Base-by-base conservation (phyloP, 1,140 invertebrate species). In the Eciton burchellii region DNA sequence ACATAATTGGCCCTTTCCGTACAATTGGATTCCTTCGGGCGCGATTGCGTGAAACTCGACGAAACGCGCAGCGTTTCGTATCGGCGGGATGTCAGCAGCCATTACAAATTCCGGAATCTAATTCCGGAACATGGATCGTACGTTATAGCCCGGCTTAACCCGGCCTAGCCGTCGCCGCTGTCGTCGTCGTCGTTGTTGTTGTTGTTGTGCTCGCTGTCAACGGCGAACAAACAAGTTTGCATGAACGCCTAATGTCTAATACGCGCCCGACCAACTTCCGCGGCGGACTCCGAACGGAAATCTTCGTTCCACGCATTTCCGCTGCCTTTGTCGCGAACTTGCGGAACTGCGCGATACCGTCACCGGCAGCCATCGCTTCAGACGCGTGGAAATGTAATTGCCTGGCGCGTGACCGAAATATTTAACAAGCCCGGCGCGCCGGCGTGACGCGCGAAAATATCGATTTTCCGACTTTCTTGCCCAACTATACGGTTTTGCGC, bases 271-370 rank as follows among this genome's bases (percentile, higher is more conserved):
- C n/a, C n/a, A 41, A 72, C 56, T 83, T 85, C 21, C 65, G 16
- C 56, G 21, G 62, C 70, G 60, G 71, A 82, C 84, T 68, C n/a
- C 24, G 71, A 85, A 77, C 68, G 85, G 77, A 85, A 86, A 86
- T 85, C 85, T 85, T 86, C 66, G 84, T 81, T 74, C 47, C 68
- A 14, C 45, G 19, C 63, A 66, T 62, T 68, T 62, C 59, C 49
- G 41, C 11, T 60, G 49, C 21, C 59, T 81, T 81, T 81, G 77
- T 81, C 3, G 68, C 16, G 1, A 59, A 71, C 43, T 81, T 70
- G 21, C 21, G 35, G 56, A 79, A 68, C 68, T 79, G 24, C 74
- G 21, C 74, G 74, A 56, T 68, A 79, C 49, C 24, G 63, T 70
- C 74, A 70, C 21, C 52, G 74, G 41, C 74, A 79, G 24, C 24